Conservation (phyloP, 2,797 vertebrate species). For the Eupleurogrammus muticus region DNA sequence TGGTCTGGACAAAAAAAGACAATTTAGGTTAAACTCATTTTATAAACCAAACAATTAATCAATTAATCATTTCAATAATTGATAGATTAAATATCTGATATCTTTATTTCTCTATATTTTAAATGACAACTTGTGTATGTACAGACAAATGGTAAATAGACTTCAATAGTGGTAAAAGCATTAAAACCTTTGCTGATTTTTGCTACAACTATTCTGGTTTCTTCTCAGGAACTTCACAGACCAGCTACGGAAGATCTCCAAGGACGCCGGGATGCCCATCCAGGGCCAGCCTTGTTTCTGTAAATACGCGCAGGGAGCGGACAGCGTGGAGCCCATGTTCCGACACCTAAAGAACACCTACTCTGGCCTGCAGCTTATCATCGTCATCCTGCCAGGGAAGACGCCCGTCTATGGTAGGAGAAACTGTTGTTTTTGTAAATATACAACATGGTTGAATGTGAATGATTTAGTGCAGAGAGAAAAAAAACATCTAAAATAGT, state of each 20-base stretch:
- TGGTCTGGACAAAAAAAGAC: too few relatives aligned
- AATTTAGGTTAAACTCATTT: too few relatives aligned
- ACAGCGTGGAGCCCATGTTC: conserved; percentile 99
- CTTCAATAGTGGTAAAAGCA: background rate
- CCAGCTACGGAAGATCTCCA: conserved; percentile 98
- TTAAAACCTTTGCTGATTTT: background rate
- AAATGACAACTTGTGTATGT: background rate
- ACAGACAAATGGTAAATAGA: too few relatives aligned
- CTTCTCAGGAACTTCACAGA: conserved; percentile 94
- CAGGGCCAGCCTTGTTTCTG: conserved; percentile 99
- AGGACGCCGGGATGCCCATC: conserved; percentile 98
- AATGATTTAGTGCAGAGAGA: background rate
- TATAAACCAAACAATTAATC: too few relatives aligned
- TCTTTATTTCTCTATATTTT: background rate
- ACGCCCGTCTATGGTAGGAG: conserved; percentile 94
- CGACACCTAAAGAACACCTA: conserved; percentile 98
- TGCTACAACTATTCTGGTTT: conserved; percentile 14
- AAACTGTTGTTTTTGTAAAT: background rate
- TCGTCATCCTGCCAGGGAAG: conserved; percentile 97
- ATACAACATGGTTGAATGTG: background rate
- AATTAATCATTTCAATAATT: too few relatives aligned
- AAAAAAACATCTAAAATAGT: background rate
- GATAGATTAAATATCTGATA: too few relatives aligned
- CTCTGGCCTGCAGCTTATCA: conserved; percentile 96
- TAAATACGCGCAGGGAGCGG: conserved; percentile 98